Evolutionary conservation across 2,113 vertebrate species (phyloP).

Genomic region (Pyxicephalus adspersus): DNA sequence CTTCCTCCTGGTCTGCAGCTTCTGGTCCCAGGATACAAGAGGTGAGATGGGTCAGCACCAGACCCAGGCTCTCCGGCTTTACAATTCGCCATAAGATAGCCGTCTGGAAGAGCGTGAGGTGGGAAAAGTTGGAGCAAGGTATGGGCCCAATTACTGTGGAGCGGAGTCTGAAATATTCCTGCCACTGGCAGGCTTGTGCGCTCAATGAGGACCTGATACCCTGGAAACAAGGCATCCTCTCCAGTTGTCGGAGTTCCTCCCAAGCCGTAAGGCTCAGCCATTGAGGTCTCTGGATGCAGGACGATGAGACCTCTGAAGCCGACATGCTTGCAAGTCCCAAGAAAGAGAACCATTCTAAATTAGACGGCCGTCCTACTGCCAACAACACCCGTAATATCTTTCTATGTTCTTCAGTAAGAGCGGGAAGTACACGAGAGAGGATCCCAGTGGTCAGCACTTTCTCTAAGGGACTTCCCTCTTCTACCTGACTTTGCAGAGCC

Average conservation of each 20-base stretch:
- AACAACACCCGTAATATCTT: background rate
- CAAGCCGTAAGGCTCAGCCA: conserved; percentile 71
- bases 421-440: conserved; percentile 15
- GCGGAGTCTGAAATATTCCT: conserved; percentile 75
- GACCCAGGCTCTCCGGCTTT: conserved; percentile 66
- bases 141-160: conserved; percentile 72
- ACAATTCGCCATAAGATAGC: conserved; percentile 82
- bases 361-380: background rate
- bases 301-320: background rate
- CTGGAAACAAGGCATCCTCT: conserved; percentile 71
- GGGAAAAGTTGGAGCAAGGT: conserved; percentile 69
- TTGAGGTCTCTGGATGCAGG: conserved; percentile 61
- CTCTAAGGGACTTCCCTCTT: background rate
- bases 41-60: conserved; percentile 67
- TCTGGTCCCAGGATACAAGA: conserved; percentile 68
- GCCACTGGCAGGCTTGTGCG: conserved; percentile 70
- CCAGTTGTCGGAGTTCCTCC: conserved; percentile 70
- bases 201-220: conserved; percentile 74
- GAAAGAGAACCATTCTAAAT: conserved; percentile 44
- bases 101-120: conserved; percentile 77
- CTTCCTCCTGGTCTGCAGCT: conserved; percentile 50
- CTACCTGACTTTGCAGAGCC: background rate
- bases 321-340: background rate
- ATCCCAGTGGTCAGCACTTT: background rate
- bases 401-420: background rate